A percentile compares a stretch with the other conserved stretches of the same genome.
These are phyloP conservation scores for Emydoidea blandingii DNA, from an alignment of 2,797 vertebrate genomes.

Conservation along the genomic window DNA sequence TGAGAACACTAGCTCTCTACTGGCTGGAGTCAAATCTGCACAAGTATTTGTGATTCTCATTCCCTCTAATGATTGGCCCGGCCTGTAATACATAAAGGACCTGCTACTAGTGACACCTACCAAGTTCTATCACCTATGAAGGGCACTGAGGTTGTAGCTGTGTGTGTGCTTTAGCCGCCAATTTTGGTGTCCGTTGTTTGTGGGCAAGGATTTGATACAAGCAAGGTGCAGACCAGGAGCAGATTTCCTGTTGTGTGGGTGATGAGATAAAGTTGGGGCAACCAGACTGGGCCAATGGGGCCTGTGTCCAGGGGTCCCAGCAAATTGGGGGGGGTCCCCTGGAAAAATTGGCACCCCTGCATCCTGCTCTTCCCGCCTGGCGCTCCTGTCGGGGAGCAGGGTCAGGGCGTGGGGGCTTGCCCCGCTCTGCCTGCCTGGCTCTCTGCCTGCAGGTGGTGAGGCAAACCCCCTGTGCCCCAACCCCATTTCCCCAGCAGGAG, in stretches of 20 bases:
- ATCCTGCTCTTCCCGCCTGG: too few species aligned
- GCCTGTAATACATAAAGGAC: not conserved
- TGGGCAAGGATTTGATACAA: not conserved
- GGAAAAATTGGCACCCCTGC: too few species aligned
- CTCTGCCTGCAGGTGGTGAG: too few species aligned
- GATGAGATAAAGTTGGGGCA: not conserved
- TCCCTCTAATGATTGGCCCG: not conserved
- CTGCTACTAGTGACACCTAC: not conserved
- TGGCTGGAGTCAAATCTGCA: not conserved
- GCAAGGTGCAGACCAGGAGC: not conserved
- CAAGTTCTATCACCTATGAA: rapidly evolving
- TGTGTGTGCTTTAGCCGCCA: not conserved
- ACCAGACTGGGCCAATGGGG: too few species aligned
- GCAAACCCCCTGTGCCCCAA: too few species aligned
- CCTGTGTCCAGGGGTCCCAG: too few species aligned
- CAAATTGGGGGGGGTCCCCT: too few species aligned
- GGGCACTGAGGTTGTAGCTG: not conserved
- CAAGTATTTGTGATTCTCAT: not conserved
- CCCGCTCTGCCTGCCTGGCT: too few species aligned
- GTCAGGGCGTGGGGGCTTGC: too few species aligned
- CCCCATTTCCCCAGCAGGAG: too few species aligned
- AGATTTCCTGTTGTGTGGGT: not conserved
- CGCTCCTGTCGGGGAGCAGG: too few species aligned
- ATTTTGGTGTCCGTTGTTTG: rapidly evolving
- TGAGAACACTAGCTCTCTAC: not conserved